These are phyloP conservation scores for Hedya salicella DNA, from an alignment of 2,888 invertebrate species.

Conservation along the genomic window DNA sequence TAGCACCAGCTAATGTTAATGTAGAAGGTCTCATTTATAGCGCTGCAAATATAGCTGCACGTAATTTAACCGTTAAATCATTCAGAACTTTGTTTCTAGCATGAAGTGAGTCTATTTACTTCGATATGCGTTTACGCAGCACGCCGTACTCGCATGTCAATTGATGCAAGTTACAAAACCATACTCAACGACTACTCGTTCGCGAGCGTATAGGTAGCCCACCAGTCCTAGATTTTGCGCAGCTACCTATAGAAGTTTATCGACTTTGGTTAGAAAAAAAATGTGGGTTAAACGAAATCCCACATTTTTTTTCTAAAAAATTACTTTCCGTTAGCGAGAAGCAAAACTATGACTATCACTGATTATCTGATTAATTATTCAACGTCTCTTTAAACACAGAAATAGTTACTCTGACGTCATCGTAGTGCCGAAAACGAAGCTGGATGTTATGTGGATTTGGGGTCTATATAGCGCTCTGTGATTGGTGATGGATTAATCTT, in stretches of 20 bases:
- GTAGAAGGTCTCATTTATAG: constrained; percentile 16
- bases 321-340: too few relatives aligned
- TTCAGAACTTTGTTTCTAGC: background rate
- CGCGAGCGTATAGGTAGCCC: background rate
- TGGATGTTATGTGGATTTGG: too few relatives aligned
- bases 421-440: too few relatives aligned
- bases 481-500: too few relatives aligned
- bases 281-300: too few relatives aligned
- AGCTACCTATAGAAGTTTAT: background rate
- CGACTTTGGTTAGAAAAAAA: background rate
- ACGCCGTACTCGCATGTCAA: constrained; percentile 18
- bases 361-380: too few relatives aligned
- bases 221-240: background rate
- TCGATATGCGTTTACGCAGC: constrained; percentile 6
- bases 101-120: background rate
- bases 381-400: too few relatives aligned
- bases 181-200: constrained; percentile 10
- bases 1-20: constrained; percentile 9
- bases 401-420: too few relatives aligned
- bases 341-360: too few relatives aligned
- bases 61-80: background rate
- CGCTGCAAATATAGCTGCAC: background rate
- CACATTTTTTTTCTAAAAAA: too few relatives aligned
- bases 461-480: too few relatives aligned
- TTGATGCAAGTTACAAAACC: constrained; percentile 23